phyloP scores from a whole-genome alignment of 2,113 vertebrate species.

The Elephantulus edwardii region DNA sequence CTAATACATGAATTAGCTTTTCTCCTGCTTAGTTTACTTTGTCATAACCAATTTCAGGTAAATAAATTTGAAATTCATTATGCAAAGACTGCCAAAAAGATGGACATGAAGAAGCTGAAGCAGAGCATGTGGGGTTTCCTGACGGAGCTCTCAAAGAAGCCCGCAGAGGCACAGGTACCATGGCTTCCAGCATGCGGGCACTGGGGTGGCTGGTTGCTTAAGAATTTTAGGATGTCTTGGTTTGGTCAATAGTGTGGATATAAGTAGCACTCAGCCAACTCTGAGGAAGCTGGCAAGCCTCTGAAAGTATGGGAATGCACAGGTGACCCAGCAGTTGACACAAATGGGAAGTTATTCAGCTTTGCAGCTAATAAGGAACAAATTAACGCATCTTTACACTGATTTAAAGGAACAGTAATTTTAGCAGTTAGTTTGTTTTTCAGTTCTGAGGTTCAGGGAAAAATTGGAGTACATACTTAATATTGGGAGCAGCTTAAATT shows the following conservation, averaged over 20 bases:
- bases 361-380: background rate
- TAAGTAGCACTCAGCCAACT: background rate
- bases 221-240: background rate
- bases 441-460: background rate
- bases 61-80: slow-evolving; percentile 93
- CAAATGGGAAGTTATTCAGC: background rate
- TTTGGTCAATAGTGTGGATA: too few relatives aligned
- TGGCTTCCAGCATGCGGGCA: accelerated
- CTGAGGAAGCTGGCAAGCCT: background rate
- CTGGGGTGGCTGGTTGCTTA: background rate
- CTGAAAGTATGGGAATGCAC: background rate
- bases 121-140: slow-evolving; percentile 93
- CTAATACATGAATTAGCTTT: background rate
- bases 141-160: background rate
- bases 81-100: slow-evolving; percentile 93
- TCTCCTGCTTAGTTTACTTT: background rate
- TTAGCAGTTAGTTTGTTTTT: background rate
- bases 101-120: slow-evolving; percentile 96
- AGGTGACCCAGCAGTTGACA: background rate
- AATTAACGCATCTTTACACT: background rate
- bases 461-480: background rate
- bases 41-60: slow-evolving; percentile 83
- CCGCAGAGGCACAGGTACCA: slow-evolving; percentile 46
- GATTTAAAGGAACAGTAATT: background rate
- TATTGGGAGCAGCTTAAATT: background rate